phyloP scores from a whole-genome alignment of 2,113 vertebrate species.

The Genyomyrus donnyi region DNA sequence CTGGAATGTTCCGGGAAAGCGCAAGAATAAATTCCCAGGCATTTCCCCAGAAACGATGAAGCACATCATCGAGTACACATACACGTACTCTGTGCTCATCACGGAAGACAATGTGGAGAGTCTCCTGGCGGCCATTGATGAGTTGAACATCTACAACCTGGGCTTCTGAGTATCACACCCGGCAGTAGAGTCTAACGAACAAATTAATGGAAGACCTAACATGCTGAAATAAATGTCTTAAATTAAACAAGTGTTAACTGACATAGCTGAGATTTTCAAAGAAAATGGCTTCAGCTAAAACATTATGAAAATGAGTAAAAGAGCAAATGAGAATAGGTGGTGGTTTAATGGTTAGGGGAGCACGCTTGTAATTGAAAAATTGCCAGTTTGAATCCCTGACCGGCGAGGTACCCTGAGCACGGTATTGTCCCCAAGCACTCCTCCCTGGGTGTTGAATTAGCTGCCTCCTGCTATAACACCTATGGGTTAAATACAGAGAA shows the following conservation, averaged over 20 bases:
- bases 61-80: not conserved
- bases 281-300: not conserved
- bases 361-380: too few relatives aligned
- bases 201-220: not conserved
- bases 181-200: not conserved
- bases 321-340: too few relatives aligned
- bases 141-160: constrained; percentile 52
- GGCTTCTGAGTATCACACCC: not conserved
- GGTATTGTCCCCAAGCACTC: too few relatives aligned
- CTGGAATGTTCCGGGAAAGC: constrained; percentile 44
- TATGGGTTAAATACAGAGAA: too few relatives aligned
- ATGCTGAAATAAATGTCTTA: not conserved
- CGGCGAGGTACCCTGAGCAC: too few relatives aligned
- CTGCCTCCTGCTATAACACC: too few relatives aligned
- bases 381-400: too few relatives aligned
- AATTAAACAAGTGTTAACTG: not conserved
- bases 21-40: not conserved
- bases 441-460: too few relatives aligned
- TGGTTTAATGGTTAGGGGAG: too few relatives aligned
- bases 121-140: constrained; percentile 61
- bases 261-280: not conserved
- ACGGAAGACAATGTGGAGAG: not conserved
- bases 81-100: not conserved
- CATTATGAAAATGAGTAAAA: not conserved
- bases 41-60: not conserved